Evolutionary conservation across 2,888 invertebrate species (phyloP).

Genomic region (Luperina nickerlii): DNA sequence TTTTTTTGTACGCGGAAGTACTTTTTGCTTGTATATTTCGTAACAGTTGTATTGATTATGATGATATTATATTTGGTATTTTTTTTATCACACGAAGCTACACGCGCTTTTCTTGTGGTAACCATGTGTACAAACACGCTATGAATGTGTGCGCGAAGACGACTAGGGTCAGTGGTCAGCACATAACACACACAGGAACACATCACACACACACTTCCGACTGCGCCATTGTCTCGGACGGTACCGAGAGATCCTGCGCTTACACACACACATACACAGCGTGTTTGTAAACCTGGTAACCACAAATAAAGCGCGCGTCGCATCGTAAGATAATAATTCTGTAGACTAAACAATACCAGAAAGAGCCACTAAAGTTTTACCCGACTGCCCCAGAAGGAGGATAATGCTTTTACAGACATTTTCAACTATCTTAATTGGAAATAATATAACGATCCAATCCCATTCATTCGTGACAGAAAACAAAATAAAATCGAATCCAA

Average conservation of each 20-base stretch:
- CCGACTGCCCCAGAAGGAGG: rapidly evolving
- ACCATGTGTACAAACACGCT: not conserved
- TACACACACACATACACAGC: not conserved
- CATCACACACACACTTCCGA: not conserved
- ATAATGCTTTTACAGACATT: not conserved
- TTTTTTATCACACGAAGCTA: no score
- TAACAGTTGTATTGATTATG: not conserved
- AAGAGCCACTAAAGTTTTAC: not conserved
- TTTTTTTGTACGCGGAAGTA: not conserved
- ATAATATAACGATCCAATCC: conserved; percentile 2
- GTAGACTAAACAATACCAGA: not conserved
- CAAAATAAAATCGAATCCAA: conserved; percentile 45
- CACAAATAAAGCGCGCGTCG: not conserved
- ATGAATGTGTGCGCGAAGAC: not conserved
- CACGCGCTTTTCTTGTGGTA: not conserved
- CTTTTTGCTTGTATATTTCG: not conserved
- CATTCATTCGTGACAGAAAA: conserved; percentile 18
- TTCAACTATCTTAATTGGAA: not conserved
- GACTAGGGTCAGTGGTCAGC: not conserved
- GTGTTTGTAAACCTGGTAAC: not conserved
- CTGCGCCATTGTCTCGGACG: not conserved
- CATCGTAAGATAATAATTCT: no score
- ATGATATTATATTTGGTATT: not conserved
- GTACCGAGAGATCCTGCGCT: not conserved
- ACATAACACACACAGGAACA: not conserved